Evolutionary conservation across 2,888 invertebrate genomes (phyloP), one percentile per base, ranked within the genome.

Genomic region (Dolichopus griseipennis): DNA sequence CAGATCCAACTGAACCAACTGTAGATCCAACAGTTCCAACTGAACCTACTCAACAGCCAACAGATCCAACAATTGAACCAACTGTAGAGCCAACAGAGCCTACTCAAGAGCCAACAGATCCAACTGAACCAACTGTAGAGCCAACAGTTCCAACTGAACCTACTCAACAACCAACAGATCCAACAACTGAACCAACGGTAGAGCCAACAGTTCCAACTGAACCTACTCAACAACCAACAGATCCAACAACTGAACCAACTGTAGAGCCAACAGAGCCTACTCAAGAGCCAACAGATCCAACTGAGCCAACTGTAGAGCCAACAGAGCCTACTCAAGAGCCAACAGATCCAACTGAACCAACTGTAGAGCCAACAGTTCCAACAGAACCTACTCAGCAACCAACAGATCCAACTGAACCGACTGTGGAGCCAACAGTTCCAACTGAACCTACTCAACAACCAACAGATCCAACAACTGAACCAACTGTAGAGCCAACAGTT

Each of bases 61-160:
- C 71, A n/a, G n/a, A n/a, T n/a, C n/a, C n/a, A n/a, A n/a, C n/a
- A 12, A 2, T 21, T 18, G 33, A 34, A 37, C 65, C 69, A 68
- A 66, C 66, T 34, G 27, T 4, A 27, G 67, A 52, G 5, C 34
- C 68, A 2, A 37, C 33, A 62, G 27, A 65, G 22, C 41, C 68
- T 22, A n/a, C 65, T 33, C 12, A 65, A 37, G 65, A 66, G 20
- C 65, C 65, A n/a, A 33, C 66, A 9, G 27, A 22, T 12, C 41
- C 41, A 41, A 41, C 41, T 41, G 4, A 41, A n/a, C n/a, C n/a
- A n/a, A n/a, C n/a, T n/a, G n/a, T n/a, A 12, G 41, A 41, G 2
- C 41, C 41, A 12, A 41, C 41, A 12, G 4, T 6, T 12, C 41
- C 41, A 41, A 41, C 52, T 15, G 41, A 41, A 7, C 41, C 41